Base-by-base conservation (phyloP, 2,888 invertebrate species). In the Pseudococcus longispinus region DNA sequence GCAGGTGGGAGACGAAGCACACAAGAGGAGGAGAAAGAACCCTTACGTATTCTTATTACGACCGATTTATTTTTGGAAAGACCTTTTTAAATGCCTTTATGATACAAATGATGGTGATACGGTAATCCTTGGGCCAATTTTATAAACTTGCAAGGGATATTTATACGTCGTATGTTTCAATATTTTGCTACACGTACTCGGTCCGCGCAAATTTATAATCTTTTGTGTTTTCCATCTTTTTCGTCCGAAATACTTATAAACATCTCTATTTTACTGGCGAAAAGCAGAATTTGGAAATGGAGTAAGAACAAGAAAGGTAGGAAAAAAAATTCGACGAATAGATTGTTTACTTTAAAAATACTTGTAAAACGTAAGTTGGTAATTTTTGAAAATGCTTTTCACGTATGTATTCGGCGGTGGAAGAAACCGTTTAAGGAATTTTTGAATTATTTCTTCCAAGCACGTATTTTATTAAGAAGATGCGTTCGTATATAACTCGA, bases 381-480 rank as follows among this genome's bases (percentile, higher is more conserved):
- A 74, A 74, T 74, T 74, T 74, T 65, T 83, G 26, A 29, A 83
- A 83, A 83, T 83, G 83, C 83, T 83, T 32, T 51, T 55, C 83
- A 83, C 83, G 83, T 83, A 51, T 83, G 51, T 20, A 51, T n/a
- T 83, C 55, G 55, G 83, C 32, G 51, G 83, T n/a, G 51, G 51
- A 29, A 42, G 55, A 83, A 83, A 83, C 83, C 51, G 55, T 83
- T 83, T 83, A 51, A 83, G 46, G 51, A 55, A 83, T 51, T 83
- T 83, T 83, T 51, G 55, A 83, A 83, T 83, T 55, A 83, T 83
- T 83, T 55, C 82, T 83, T 51, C 83, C 51, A 55, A 83, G 83
- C 83, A 83, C 83, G 83, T 83, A 83, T 83, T 83, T 83, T 83
- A 83, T 83, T 83, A 83, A 83, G 74, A 37, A 74, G 83, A 83